Evolutionary conservation across 2,113 vertebrate genomes (phyloP).

Genomic region (Melanocharis versteri): DNA sequence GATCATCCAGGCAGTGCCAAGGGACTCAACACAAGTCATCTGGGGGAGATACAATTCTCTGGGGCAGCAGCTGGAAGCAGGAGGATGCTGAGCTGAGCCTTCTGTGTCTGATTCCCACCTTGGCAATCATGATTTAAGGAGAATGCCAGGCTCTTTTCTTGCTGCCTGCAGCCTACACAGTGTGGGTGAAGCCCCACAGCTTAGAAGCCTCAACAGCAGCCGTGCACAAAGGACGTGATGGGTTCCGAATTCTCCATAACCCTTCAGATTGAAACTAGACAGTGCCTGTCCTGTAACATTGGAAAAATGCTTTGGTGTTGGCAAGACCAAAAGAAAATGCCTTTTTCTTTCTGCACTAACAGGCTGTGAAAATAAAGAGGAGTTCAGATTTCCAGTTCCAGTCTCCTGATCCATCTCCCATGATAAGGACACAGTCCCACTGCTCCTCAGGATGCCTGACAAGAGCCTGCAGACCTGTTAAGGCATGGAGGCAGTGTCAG

Average conservation of each 20-base stretch:
- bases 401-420: background rate
- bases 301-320: background rate
- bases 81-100: background rate
- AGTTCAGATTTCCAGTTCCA: background rate
- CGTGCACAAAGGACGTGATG: background rate
- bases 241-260: background rate
- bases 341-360: background rate
- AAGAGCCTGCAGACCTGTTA: background rate
- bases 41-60: background rate
- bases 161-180: background rate
- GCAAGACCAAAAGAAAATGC: background rate
- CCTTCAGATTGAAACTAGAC: background rate
- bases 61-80: background rate
- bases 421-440: background rate
- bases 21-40: background rate
- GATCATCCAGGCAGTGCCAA: background rate
- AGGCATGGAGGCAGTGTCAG: background rate
- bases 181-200: background rate
- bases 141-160: background rate
- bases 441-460: background rate
- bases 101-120: background rate
- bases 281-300: background rate
- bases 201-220: background rate
- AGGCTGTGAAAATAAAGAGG: background rate
- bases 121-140: background rate